A percentile compares a stretch with the other conserved stretches of the same genome.
Evolutionary conservation across 1,140 invertebrate species (phyloP).

Genomic region (Brachionus koreanus): DNA sequence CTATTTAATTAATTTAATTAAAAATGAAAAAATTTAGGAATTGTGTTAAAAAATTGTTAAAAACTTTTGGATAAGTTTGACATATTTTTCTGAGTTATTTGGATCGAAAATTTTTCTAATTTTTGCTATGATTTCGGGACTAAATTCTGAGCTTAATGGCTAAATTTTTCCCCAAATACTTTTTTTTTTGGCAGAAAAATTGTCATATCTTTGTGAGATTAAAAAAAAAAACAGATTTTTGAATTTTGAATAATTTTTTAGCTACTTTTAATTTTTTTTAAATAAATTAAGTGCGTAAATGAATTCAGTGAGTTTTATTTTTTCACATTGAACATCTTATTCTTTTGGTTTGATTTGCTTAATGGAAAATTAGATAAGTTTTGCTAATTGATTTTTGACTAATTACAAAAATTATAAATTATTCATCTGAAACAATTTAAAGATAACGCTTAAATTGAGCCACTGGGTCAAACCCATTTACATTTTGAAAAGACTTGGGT

Average conservation of each 20-base stretch:
- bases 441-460: not conserved
- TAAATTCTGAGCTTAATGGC: not conserved
- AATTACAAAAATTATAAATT: not conserved
- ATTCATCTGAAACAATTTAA: not conserved
- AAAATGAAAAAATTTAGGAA: not conserved
- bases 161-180: no score
- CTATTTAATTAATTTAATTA: not conserved
- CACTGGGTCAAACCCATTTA: no score
- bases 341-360: not conserved
- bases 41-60: not conserved
- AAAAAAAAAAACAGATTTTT: no score
- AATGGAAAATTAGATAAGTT: not conserved
- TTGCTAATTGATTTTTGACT: not conserved
- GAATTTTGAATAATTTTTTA: no score
- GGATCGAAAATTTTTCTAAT: not conserved
- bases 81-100: not conserved
- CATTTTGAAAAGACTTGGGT: no score
- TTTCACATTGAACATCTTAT: not conserved
- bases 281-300: not conserved
- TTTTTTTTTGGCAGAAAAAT: no score
- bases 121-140: not conserved
- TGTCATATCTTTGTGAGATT: no score
- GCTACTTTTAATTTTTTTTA: no score
- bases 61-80: not conserved
- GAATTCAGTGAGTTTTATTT: not conserved